phyloP scores from a whole-genome alignment of 2,888 invertebrate genomes.

The Xylocampa areola region DNA sequence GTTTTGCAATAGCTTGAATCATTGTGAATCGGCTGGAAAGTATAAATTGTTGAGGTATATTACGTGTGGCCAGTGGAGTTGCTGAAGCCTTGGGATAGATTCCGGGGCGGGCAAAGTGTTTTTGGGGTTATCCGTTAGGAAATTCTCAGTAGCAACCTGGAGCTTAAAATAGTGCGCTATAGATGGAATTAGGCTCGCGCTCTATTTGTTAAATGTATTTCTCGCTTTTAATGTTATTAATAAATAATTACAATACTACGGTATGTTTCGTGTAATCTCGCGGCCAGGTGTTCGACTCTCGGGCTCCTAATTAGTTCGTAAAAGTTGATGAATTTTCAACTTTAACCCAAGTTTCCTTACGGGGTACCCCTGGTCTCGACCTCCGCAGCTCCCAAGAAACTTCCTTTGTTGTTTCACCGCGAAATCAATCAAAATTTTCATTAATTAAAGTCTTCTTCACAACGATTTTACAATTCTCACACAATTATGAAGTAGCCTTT shows the following conservation, averaged over 20 bases:
- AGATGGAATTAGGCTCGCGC: no score
- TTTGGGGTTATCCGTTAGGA: no score
- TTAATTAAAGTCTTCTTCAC: constrained; percentile 47
- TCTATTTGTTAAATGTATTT: not conserved
- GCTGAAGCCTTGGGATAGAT: no score
- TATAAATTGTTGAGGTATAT: not conserved
- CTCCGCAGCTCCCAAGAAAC: constrained; percentile 26
- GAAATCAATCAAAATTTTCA: constrained; percentile 53
- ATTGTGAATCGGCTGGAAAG: not conserved
- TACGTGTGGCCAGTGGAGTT: no score
- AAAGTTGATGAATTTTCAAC: constrained; percentile 52
- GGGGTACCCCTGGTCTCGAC: constrained; percentile 2
- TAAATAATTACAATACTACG: constrained; percentile 12
- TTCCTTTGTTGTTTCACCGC: constrained; percentile 47
- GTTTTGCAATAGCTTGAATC: not conserved
- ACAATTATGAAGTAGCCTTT: constrained; percentile 17
- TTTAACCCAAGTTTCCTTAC: constrained; percentile 32
- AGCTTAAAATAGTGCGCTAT: no score
- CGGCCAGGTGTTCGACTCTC: constrained; percentile 36
- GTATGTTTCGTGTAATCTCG: constrained; percentile 9
- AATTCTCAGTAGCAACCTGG: no score
- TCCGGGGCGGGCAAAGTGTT: no score
- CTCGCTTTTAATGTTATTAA: not conserved
- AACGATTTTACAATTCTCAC: constrained; percentile 8
- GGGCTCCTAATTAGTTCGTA: constrained; percentile 37